phyloP scores from a whole-genome alignment of 2,113 vertebrate species.

The Capra hircus region DNA sequence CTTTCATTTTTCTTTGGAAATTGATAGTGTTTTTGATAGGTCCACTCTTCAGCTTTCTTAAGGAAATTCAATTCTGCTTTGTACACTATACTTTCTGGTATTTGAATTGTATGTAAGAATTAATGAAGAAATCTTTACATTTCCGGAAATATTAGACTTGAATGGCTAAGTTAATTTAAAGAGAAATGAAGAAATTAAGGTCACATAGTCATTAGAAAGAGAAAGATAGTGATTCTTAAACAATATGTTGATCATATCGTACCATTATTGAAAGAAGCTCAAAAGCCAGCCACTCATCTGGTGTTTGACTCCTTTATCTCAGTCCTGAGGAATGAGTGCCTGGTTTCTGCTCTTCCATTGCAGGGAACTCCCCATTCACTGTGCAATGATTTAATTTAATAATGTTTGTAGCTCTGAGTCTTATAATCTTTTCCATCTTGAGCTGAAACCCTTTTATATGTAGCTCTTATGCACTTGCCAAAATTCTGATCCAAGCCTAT shows the following conservation, averaged over 20 bases:
- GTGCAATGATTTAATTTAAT: neutral
- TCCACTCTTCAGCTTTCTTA: conserved; percentile 7
- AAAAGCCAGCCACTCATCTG: neutral
- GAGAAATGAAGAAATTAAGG: neutral
- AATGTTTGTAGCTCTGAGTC: neutral
- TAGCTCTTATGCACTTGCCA: neutral
- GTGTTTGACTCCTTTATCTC: neutral
- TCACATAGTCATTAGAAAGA: neutral
- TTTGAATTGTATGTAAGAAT: conserved; percentile 15
- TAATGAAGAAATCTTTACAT: neutral
- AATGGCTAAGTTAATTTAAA: conserved; percentile 1
- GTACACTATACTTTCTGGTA: neutral
- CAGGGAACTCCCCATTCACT: neutral
- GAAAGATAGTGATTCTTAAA: neutral
- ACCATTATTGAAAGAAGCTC: neutral
- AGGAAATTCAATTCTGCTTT: neutral
- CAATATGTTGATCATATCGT: neutral
- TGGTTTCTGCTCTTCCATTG: neutral
- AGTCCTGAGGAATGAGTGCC: neutral
- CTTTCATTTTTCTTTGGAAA: neutral
- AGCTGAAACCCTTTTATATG: neutral
- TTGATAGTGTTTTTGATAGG: neutral
- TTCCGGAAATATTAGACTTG: neutral
- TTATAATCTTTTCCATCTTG: neutral
- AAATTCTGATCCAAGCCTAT: neutral